phyloP scores from a whole-genome alignment of 1,140 invertebrate species.

The Musca vetustissima region DNA sequence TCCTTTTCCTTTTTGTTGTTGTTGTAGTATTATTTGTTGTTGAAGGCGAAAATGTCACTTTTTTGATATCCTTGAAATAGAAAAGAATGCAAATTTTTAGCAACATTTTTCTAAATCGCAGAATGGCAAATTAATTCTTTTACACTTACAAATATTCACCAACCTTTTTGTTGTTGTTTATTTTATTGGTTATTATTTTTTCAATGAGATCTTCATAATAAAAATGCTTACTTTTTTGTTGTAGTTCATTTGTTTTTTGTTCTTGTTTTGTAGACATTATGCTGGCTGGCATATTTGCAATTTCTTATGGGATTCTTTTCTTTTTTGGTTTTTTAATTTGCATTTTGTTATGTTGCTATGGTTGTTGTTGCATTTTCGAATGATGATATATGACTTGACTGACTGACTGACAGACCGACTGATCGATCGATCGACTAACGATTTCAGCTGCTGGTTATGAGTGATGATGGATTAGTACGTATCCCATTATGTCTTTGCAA shows the following conservation, averaged over 20 bases:
- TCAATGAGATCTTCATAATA: too few species aligned
- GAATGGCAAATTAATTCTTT: neutral
- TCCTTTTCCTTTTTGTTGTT: constrained; percentile 32
- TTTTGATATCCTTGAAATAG: neutral
- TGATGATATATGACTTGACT: constrained; percentile 10
- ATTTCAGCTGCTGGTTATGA: neutral
- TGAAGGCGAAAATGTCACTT: constrained; percentile 5
- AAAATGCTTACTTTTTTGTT: neutral
- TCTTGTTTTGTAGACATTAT: constrained; percentile 13
- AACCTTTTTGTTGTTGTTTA: neutral
- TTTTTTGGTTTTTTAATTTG: neutral
- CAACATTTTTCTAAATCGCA: neutral
- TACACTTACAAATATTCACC: neutral
- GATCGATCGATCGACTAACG: neutral
- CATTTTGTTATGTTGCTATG: constrained; percentile 12
- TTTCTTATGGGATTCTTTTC: constrained; percentile 13
- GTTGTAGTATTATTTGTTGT: constrained; percentile 22
- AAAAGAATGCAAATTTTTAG: neutral
- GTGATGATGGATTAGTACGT: neutral
- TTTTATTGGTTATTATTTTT: too few species aligned
- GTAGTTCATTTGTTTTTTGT: constrained; percentile 15
- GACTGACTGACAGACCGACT: neutral
- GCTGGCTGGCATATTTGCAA: constrained; percentile 1
- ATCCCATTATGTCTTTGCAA: neutral
- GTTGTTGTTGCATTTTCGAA: constrained; percentile 5